phyloP scores from a whole-genome alignment of 2,797 vertebrate species.

The Aphelocoma californica region DNA sequence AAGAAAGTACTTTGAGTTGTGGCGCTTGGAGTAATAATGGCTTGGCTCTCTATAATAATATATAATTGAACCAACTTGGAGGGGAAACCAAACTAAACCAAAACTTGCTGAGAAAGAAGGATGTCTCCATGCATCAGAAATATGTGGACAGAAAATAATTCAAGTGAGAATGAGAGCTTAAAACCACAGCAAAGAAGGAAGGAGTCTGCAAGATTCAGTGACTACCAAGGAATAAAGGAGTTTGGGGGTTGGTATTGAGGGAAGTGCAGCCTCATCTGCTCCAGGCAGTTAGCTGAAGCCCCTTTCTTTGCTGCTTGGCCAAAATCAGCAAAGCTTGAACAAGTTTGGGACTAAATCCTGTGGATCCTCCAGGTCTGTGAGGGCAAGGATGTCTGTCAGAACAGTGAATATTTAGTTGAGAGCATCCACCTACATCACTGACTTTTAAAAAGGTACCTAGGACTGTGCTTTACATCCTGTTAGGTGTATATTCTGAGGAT shows the following conservation, averaged over 20 bases:
- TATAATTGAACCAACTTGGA: not conserved
- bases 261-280: not conserved
- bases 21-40: not conserved
- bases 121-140: not conserved
- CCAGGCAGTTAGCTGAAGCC: not conserved
- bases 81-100: not conserved
- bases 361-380: not conserved
- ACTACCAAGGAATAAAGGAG: not conserved
- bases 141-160: not conserved
- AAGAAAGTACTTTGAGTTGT: conserved; percentile 17
- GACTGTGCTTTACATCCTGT: not conserved
- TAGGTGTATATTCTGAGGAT: not conserved
- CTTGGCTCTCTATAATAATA: not conserved
- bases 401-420: not conserved
- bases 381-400: not conserved
- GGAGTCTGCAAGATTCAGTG: not conserved
- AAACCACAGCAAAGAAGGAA: not conserved
- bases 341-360: not conserved
- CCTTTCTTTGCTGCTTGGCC: not conserved
- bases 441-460: not conserved
- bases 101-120: conserved; percentile 1
- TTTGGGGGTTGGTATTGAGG: not conserved
- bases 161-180: not conserved
- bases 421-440: not conserved
- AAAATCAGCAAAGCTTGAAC: not conserved